Evolutionary conservation across 2,888 invertebrate genomes (phyloP).

Genomic region (Litoditis marina): DNA sequence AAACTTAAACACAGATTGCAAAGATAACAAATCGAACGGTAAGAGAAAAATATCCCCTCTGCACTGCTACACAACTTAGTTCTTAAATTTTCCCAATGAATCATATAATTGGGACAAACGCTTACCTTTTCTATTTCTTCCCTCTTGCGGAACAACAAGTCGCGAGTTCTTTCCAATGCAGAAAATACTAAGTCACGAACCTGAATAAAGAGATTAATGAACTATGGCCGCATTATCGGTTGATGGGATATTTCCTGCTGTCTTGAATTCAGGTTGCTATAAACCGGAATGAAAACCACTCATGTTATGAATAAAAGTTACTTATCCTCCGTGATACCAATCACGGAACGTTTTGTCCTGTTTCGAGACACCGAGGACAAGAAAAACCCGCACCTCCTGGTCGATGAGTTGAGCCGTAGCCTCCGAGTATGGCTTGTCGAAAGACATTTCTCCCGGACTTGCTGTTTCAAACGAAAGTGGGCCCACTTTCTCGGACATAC

Average conservation of each 20-base stretch:
- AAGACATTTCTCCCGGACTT: conserved; percentile 75
- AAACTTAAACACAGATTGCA: too few relatives aligned
- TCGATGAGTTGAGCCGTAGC: conserved; percentile 93
- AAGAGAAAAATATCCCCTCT: too few relatives aligned
- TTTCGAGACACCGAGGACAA: too few relatives aligned
- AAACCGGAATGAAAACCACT: too few relatives aligned
- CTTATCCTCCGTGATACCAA: not conserved
- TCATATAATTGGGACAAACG: too few relatives aligned
- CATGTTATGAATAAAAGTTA: too few relatives aligned
- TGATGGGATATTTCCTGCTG: too few relatives aligned
- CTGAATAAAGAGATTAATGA: conserved; percentile 18
- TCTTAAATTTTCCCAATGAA: too few relatives aligned
- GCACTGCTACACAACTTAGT: not conserved
- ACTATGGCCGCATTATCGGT: too few relatives aligned
- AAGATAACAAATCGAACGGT: too few relatives aligned
- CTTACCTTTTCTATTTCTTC: conserved; percentile 78
- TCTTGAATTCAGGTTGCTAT: too few relatives aligned
- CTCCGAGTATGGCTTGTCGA: conserved; percentile 89
- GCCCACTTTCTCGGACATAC: conserved; percentile 95
- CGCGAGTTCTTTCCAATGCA: conserved; percentile 79
- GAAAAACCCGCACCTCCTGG: conserved; percentile 70
- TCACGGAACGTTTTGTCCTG: not conserved
- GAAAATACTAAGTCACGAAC: conserved; percentile 75
- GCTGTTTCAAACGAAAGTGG: conserved; percentile 94
- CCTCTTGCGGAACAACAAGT: conserved; percentile 77